Conservation (phyloP, 2,797 vertebrate species). For the Lophius americanus region DNA sequence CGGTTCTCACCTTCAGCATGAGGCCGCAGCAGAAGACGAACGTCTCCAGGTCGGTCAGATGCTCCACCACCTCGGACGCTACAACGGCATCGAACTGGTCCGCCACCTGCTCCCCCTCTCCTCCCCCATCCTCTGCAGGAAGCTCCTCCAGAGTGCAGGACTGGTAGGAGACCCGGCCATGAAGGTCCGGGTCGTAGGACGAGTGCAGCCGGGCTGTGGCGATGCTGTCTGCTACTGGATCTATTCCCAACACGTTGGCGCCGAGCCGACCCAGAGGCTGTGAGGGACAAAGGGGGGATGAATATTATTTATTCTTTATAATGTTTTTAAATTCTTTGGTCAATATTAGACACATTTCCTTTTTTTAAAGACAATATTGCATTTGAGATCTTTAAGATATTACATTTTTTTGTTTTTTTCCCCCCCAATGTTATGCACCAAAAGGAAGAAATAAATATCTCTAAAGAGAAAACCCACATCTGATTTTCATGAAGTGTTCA, state of each 20-base stretch:
- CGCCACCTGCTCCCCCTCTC: conserved; percentile 64
- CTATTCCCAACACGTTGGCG: conserved; percentile 90
- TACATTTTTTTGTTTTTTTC: background rate
- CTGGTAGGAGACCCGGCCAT: conserved; percentile 84
- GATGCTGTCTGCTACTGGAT: conserved; percentile 92
- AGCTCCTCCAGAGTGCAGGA: conserved; percentile 90
- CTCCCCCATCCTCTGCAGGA: conserved; percentile 63
- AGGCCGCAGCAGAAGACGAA: conserved; percentile 88
- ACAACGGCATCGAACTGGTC: conserved; percentile 89
- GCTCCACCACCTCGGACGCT: conserved; percentile 96
- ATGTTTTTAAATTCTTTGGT: background rate
- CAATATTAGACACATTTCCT: background rate
- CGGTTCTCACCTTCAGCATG: conserved; percentile 88
- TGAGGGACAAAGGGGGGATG: background rate
- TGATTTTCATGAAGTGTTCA: background rate
- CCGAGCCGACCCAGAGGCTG: conserved; percentile 94
- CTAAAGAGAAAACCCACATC: background rate
- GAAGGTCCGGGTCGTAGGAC: conserved; percentile 88
- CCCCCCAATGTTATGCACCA: background rate
- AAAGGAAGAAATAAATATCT: background rate
- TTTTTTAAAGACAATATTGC: no score
- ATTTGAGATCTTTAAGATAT: background rate
- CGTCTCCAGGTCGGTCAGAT: conserved; percentile 89
- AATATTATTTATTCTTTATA: background rate
- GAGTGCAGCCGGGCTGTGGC: conserved; percentile 88